A percentile compares a stretch with the other conserved stretches of the same genome.
These are phyloP conservation scores for Scopus umbretta DNA, from an alignment of 2,113 vertebrate species.

Conservation along the genomic window DNA sequence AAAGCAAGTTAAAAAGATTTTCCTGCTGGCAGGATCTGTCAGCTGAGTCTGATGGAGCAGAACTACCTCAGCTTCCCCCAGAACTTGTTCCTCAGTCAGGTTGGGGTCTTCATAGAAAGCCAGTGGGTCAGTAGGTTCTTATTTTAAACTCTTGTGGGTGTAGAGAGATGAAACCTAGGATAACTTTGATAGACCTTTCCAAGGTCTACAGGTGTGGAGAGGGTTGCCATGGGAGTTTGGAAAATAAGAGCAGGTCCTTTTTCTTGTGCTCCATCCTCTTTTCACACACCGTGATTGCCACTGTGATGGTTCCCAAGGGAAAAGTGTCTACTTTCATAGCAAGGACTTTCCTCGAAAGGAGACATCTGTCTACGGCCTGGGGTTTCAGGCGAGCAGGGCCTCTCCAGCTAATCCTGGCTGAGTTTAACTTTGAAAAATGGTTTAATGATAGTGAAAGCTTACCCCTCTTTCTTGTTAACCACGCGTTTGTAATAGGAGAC, in stretches of 20 bases:
- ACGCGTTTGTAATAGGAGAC: background rate
- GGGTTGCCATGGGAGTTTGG: background rate
- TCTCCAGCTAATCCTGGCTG: background rate
- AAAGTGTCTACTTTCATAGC: background rate
- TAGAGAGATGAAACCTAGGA: background rate
- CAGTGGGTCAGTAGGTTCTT: background rate
- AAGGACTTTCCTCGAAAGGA: background rate
- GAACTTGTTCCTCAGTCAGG: background rate
- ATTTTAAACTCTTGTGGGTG: background rate
- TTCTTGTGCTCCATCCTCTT: background rate
- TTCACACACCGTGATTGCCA: background rate
- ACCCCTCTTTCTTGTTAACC: background rate
- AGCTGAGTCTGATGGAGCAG: background rate
- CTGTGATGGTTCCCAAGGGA: background rate
- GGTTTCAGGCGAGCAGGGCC: background rate
- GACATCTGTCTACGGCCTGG: background rate
- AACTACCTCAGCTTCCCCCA: background rate
- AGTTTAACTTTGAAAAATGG: background rate
- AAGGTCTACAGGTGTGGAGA: background rate
- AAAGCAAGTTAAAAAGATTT: background rate
- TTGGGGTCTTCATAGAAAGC: background rate
- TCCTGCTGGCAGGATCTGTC: background rate
- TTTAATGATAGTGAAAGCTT: background rate
- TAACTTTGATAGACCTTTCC: background rate
- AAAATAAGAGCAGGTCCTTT: background rate